Evolutionary conservation across 2,797 vertebrate species (phyloP).

Genomic region (Sarcophilus harrisii): DNA sequence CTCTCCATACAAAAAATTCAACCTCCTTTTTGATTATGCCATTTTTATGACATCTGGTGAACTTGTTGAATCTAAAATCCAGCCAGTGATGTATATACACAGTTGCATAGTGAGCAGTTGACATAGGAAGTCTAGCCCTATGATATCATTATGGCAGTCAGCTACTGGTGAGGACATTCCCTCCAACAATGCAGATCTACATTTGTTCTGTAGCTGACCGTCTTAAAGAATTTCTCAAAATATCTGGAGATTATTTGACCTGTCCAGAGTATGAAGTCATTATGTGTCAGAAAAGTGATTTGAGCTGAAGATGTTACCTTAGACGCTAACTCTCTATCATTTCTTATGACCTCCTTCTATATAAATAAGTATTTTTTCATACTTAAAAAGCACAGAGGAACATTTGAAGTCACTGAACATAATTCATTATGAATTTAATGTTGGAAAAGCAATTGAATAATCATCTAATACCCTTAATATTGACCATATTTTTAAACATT

Average conservation of each 20-base stretch:
- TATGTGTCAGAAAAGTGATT: neutral
- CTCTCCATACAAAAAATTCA: neutral
- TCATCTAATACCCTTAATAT: neutral
- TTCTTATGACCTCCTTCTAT: neutral
- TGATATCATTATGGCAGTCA: neutral
- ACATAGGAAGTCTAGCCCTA: neutral
- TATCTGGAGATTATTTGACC: neutral
- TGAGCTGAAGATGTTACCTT: neutral
- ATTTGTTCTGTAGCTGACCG: neutral
- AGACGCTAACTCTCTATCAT: neutral
- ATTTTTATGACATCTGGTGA: neutral
- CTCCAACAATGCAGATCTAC: neutral
- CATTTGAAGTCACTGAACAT: conserved; percentile 17
- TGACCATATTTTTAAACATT: neutral
- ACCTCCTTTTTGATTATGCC: neutral
- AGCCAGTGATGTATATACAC: neutral
- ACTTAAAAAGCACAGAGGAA: conserved; percentile 3
- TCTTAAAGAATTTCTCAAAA: neutral
- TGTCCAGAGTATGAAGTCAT: neutral
- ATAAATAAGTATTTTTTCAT: neutral
- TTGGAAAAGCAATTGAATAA: neutral
- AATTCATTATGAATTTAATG: neutral
- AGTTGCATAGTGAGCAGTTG: neutral
- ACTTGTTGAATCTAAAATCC: neutral
- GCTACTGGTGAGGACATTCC: neutral